These are phyloP conservation scores for Manis crassicaudata DNA, from an alignment of 2,797 vertebrate genomes.

Conservation along the genomic window DNA sequence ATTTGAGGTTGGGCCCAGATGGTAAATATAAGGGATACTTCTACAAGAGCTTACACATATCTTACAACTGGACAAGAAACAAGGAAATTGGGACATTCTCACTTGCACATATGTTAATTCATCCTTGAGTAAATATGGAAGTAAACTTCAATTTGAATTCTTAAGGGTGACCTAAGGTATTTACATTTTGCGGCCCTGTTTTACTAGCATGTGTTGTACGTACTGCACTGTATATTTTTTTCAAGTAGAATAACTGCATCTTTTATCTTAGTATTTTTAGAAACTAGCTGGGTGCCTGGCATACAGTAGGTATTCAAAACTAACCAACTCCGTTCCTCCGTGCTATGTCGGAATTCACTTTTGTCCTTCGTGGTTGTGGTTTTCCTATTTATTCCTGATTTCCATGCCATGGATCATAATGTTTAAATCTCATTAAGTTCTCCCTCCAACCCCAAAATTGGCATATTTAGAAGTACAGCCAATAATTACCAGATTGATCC, in stretches of 20 bases:
- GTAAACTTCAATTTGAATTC: neutral
- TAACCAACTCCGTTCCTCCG: neutral
- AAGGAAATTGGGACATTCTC: neutral
- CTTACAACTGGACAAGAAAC: neutral
- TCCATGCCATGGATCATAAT: neutral
- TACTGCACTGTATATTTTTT: neutral
- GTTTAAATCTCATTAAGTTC: neutral
- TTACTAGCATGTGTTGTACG: neutral
- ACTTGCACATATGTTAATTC: neutral
- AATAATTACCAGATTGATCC: neutral
- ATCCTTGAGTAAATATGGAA: neutral
- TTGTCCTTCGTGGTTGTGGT: neutral
- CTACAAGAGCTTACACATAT: neutral
- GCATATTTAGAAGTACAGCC: neutral
- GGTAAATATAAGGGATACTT: neutral
- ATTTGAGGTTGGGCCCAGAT: neutral
- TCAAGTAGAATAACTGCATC: neutral
- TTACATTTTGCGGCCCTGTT: neutral
- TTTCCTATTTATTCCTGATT: neutral
- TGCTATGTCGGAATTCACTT: neutral
- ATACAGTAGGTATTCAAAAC: neutral
- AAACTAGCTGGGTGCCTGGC: neutral
- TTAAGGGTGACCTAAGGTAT: neutral
- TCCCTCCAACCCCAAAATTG: neutral
- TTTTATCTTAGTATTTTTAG: constrained; percentile 3